A percentile compares a stretch with the other conserved stretches of the same genome.
These are phyloP conservation scores for Spizaetus ornatus DNA, from an alignment of 2,113 vertebrate genomes.

Conservation along the genomic window DNA sequence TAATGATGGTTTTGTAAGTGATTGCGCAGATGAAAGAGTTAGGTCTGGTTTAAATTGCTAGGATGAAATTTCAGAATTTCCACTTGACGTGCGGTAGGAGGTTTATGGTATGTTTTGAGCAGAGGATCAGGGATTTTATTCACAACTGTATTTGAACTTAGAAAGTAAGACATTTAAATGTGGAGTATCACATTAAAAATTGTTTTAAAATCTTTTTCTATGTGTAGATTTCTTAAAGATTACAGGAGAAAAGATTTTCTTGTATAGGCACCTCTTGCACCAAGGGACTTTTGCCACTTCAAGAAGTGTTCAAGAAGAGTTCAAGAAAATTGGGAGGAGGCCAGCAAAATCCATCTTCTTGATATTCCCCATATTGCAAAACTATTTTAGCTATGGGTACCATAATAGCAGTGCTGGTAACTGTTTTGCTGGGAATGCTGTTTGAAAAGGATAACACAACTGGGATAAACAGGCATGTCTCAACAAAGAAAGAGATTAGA, in stretches of 20 bases:
- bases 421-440: neutral
- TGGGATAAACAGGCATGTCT: neutral
- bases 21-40: neutral
- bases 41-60: neutral
- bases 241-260: neutral
- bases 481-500: neutral
- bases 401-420: conserved; percentile 36
- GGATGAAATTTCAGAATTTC: neutral
- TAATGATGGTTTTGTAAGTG: neutral
- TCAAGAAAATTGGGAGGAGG: neutral
- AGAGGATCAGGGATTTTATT: neutral
- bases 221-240: neutral
- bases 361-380: conserved; percentile 27
- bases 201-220: neutral
- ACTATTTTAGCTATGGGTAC: neutral
- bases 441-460: neutral
- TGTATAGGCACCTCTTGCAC: neutral
- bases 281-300: neutral
- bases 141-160: neutral
- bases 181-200: neutral
- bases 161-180: neutral
- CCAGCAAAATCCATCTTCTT: neutral
- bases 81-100: accelerated
- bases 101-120: neutral
- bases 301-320: neutral